Evolutionary conservation across 2,797 vertebrate species (phyloP), one percentile per base, ranked within the genome.

Genomic region (Moxostoma hubbsi): DNA sequence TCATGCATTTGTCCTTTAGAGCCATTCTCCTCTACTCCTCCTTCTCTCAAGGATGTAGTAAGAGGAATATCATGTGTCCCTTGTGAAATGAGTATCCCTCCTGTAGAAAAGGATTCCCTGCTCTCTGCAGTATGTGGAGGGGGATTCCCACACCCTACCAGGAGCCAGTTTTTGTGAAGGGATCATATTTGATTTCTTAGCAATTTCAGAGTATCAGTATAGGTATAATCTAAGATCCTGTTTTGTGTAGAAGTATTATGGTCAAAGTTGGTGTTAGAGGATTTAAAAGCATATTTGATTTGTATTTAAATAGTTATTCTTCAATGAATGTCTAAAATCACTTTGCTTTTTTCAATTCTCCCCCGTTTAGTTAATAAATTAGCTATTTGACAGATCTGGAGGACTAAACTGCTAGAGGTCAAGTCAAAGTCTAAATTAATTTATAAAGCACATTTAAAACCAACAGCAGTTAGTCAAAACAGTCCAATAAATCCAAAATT

Each of bases 1-100:
- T 16, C 57, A 13, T 24, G 15, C 66, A 74, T 53, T 74, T 53
- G 45, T 75, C 61, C 24, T 18, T 75, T 65, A 53, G 47, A 36
- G 49, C 24, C 57, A 61, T n/a, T 57, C 54, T 46, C 10, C 69
- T 58, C 55, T 3, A 10, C 15, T 10, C 15, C 10, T 59, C 51
- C 24, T 7, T 12, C 7, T 61, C 55, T 61, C 43, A 73, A 61
- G 16, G 11, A n/a, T 73, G 7, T 49, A 49, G 45, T n/a, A 61
- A 61, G 45, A n/a, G 11, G 70, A 61, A 61, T 58, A 61, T n/a
- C 70, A 43, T 5, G 1, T 49, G 46, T 47, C 58, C 8, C 46
- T 62, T 73, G 57, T 24, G 57, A 50, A 59, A 49, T 61, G 15
- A 73, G 11, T 9, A 61, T 36, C 53, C 53, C 6, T 64, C 51